These are phyloP conservation scores for Sternotherus odoratus DNA, from an alignment of 2,797 vertebrate species.

Conservation along the genomic window DNA sequence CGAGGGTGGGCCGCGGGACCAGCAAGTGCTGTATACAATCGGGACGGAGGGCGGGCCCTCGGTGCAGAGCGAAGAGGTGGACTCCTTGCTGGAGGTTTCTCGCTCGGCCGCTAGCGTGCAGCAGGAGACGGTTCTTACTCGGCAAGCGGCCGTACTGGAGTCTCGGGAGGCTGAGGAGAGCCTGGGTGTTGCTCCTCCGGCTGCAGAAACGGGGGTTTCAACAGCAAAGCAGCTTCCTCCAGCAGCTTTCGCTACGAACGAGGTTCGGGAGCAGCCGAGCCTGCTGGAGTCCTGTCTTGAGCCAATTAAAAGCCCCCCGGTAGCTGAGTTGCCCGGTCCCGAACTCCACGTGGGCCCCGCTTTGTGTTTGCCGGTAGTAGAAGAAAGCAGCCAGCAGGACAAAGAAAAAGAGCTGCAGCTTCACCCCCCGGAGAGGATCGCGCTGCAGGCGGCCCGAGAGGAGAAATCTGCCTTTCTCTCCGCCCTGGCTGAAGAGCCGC, in stretches of 20 bases:
- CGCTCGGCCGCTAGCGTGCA: slow-evolving; percentile 83
- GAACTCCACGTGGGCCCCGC: not conserved
- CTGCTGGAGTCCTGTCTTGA: slow-evolving; percentile 85
- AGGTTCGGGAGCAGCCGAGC: slow-evolving; percentile 83
- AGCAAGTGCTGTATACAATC: slow-evolving; percentile 87
- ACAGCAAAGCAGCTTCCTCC: slow-evolving; percentile 78
- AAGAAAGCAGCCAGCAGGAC: slow-evolving; percentile 20
- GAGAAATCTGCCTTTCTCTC: slow-evolving; percentile 77
- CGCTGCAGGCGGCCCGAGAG: slow-evolving; percentile 76
- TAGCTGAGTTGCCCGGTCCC: not conserved
- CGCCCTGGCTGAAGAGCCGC: slow-evolving; percentile 83
- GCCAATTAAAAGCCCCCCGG: slow-evolving; percentile 78
- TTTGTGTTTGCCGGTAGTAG: slow-evolving; percentile 14
- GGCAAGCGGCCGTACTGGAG: slow-evolving; percentile 80
- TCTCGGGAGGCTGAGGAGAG: slow-evolving; percentile 82
- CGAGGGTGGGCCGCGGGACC: slow-evolving; percentile 75
- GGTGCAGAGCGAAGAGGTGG: slow-evolving; percentile 83
- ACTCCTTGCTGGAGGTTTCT: slow-evolving; percentile 76
- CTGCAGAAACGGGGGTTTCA: slow-evolving; percentile 76
- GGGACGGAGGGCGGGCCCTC: slow-evolving; percentile 86
- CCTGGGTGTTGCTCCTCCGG: slow-evolving; percentile 73
- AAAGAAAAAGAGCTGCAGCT: slow-evolving; percentile 16
- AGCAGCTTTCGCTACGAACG: slow-evolving; percentile 79
- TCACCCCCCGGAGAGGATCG: slow-evolving; percentile 72
- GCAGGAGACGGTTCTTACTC: slow-evolving; percentile 74